Evolutionary conservation across 1,140 invertebrate genomes (phyloP).

Genomic region (Calliopsis andreniformis): DNA sequence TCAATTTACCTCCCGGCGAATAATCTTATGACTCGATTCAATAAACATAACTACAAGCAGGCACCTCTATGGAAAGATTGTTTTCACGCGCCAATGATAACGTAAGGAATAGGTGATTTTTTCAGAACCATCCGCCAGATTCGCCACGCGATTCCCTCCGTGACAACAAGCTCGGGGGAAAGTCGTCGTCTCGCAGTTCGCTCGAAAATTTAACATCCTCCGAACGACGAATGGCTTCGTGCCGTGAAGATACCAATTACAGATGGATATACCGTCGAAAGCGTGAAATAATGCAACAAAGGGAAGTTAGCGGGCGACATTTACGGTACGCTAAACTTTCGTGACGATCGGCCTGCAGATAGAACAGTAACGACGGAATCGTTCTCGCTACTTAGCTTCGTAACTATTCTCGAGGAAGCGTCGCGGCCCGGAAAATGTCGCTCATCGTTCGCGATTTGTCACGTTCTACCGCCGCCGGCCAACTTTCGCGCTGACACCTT

Average conservation of each 20-base stretch:
- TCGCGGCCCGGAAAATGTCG: constrained; percentile 23
- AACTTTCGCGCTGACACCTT: background rate
- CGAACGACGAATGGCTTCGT: background rate
- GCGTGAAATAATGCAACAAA: constrained; percentile 49
- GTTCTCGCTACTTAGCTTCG: constrained; percentile 39
- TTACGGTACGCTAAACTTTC: constrained; percentile 53
- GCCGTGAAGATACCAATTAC: constrained; percentile 29
- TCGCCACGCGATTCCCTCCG: background rate
- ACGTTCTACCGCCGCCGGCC: constrained; percentile 1
- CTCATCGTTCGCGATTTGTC: constrained; percentile 33
- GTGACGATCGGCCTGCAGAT: constrained; percentile 37
- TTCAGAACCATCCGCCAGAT: too few species aligned
- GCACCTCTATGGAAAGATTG: too few species aligned
- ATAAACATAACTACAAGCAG: too few species aligned
- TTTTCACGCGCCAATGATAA: too few species aligned
- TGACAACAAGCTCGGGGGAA: background rate
- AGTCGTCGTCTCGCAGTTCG: background rate
- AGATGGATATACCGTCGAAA: constrained; percentile 32
- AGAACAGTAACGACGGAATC: constrained; percentile 38
- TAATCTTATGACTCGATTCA: too few species aligned
- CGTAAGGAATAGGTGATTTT: too few species aligned
- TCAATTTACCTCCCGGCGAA: too few species aligned
- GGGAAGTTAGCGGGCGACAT: constrained; percentile 56
- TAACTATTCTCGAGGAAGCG: background rate
- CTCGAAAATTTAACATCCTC: constrained; percentile 23